Evolutionary conservation across 2,113 vertebrate species (phyloP), one percentile per base, ranked within the genome.

Genomic region (Myotis lucifugus): DNA sequence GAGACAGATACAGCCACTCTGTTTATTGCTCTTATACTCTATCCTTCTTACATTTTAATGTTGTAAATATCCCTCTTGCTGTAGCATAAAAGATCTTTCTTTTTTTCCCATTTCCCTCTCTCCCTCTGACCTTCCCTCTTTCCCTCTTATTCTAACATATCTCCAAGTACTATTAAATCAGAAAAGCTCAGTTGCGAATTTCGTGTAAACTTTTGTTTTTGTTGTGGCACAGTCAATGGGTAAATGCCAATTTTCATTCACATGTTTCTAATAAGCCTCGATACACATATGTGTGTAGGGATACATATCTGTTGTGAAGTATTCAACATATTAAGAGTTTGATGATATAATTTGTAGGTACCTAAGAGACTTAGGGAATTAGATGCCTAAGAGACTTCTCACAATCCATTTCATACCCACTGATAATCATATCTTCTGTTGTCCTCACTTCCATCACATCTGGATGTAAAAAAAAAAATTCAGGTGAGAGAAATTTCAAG

Each of bases 121-220:
- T 2, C 27, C 17, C 15, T 81, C 4, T 5, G 48, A n/a, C 13
- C 59, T 46, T 74, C 23, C 15, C 3, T 29, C 21, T 81, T 70
- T 70, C 21, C 37, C 25, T 90, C 29, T 59, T 61, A 72, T 4
- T 89, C 29, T 90, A 69, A 90, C 17, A 1, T 77, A 54, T 73
- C 25, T 95, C 17, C 32, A 91, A 84, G 27, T 59, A 50, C 40
- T 85, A 79, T 46, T 88, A 93, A 88, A 17, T 67, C 19, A 67
- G 50, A 74, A 89, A 69, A 93, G 1, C 11, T 91, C 46, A 91
- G 67, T 56, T 84, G 8, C 89, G 34, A 73, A 21, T 79, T 64
- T 88, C 59, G n/a, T 56, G 23, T 25, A 64, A 87, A 72, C 21
- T 67, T 96, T 85, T 46, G 78, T 93, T 94, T 50, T 85, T 83